Evolutionary conservation across 2,797 vertebrate genomes (phyloP).

Genomic region (Typhlichthys subterraneus): DNA sequence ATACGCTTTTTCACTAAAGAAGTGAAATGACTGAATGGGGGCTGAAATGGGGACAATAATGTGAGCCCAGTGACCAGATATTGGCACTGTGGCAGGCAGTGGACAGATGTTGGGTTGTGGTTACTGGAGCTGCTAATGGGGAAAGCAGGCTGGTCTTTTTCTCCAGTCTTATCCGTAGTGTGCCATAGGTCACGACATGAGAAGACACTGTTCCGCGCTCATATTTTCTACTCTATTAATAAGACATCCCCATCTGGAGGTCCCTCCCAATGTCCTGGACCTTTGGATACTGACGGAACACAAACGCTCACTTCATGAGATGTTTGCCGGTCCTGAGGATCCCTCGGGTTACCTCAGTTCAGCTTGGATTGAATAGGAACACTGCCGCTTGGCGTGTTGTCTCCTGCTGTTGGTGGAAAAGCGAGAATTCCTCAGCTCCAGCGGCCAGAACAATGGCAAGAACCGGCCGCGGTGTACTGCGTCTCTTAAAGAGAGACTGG

Average conservation of each 20-base stretch:
- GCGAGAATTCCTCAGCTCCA: conserved; percentile 53
- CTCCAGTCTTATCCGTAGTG: conserved; percentile 36
- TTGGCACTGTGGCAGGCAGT: no score
- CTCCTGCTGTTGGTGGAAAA: conserved; percentile 36
- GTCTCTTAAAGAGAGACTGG: conserved; percentile 22
- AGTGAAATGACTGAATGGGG: not conserved
- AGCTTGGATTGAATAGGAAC: not conserved
- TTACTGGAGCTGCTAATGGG: conserved; percentile 20
- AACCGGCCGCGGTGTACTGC: conserved; percentile 22
- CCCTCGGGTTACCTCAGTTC: conserved; percentile 52
- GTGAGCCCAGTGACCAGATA: no score
- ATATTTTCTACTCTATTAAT: not conserved
- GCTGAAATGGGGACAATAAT: no score
- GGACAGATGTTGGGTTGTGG: conserved; percentile 13
- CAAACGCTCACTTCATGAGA: not conserved
- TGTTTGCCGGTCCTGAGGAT: not conserved
- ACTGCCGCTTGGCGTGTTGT: conserved; percentile 19
- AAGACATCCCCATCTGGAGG: not conserved
- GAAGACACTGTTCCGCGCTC: not conserved
- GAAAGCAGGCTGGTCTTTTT: not conserved
- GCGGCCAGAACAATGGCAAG: conserved; percentile 58
- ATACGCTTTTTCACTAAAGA: not conserved
- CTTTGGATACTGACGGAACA: not conserved
- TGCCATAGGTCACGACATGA: conserved; percentile 12
- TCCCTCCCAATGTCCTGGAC: not conserved